Conservation (phyloP, 37 sponge, comb jelly and placozoan species). For the Lycopodina hypogea region DNA sequence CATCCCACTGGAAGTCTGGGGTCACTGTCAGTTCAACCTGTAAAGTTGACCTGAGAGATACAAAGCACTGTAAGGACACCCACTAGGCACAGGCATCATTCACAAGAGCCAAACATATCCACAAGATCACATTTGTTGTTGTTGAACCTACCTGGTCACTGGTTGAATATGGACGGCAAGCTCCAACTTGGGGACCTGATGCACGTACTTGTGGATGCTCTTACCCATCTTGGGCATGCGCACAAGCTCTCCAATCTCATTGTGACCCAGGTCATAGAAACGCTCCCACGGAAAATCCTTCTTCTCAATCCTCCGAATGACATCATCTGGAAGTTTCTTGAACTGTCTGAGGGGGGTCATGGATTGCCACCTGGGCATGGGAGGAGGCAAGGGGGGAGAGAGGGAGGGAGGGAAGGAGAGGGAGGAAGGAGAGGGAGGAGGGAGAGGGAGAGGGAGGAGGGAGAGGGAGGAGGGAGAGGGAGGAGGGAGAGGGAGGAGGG, state of each 20-base stretch:
- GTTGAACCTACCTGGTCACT: conserved; percentile 79
- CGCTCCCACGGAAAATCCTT: conserved; percentile 97
- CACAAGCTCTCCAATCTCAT: conserved; percentile 96
- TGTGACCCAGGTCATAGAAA: conserved; percentile 88
- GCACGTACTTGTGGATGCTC: conserved; percentile 93
- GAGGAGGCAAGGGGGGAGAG: background rate
- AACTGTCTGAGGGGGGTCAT: conserved; percentile 99
- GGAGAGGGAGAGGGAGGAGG: background rate
- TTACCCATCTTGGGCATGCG: conserved; percentile 98
- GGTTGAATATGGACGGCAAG: conserved; percentile 96
- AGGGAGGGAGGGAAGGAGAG: no score
- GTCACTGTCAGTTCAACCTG: conserved; percentile 96
- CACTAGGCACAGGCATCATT: background rate
- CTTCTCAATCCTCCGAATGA: conserved; percentile 94
- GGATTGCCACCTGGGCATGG: conserved; percentile 87
- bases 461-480: background rate
- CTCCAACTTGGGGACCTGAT: conserved; percentile 96
- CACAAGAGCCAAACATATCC: background rate
- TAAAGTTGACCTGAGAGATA: conserved; percentile 75
- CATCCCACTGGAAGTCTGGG: conserved; percentile 99
- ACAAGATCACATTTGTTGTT: background rate
- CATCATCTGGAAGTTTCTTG: conserved; percentile 94
- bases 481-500: background rate
- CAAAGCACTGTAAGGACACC: background rate
- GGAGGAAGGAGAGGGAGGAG: background rate